A percentile compares a stretch with the other conserved stretches of the same genome.
phyloP scores from a whole-genome alignment of 1,140 invertebrate genomes.

The Leptestheria dahalacensis region DNA sequence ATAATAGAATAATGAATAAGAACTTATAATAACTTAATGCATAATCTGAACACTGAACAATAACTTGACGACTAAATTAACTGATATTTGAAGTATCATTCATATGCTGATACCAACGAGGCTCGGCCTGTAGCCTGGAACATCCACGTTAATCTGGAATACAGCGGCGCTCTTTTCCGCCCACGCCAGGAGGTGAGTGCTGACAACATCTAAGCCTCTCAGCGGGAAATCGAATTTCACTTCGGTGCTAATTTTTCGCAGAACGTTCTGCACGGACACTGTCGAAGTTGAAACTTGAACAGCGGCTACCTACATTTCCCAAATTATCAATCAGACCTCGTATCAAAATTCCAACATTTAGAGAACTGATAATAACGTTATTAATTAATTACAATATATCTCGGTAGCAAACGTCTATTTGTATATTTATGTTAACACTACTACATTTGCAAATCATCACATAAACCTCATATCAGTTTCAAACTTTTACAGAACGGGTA shows the following conservation, averaged over 20 bases:
- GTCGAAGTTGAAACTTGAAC: conserved; percentile 3
- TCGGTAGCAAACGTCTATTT: too few relatives aligned
- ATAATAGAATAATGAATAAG: conserved; percentile 7
- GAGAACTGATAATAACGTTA: too few relatives aligned
- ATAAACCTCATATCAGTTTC: too few relatives aligned
- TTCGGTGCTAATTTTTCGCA: conserved; percentile 8
- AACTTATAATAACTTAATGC: conserved; percentile 14
- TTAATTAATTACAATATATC: too few relatives aligned
- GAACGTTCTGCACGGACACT: conserved; percentile 1
- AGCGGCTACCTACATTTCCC: conserved; percentile 9
- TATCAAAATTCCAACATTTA: too few relatives aligned
- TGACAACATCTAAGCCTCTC: neutral
- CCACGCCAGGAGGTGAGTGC: neutral
- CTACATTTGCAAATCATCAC: too few relatives aligned
- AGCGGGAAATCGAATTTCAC: conserved; percentile 16
- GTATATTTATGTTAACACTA: too few relatives aligned
- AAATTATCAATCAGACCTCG: too few relatives aligned
- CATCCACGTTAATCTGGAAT: neutral
- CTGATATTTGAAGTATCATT: neutral
- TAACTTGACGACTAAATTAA: neutral
- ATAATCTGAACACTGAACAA: neutral
- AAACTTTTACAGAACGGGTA: too few relatives aligned
- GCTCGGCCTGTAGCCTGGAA: neutral
- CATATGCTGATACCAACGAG: neutral
- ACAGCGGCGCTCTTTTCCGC: neutral